Evolutionary conservation across 2,888 invertebrate genomes (phyloP).

Genomic region (Gari tellinella): DNA sequence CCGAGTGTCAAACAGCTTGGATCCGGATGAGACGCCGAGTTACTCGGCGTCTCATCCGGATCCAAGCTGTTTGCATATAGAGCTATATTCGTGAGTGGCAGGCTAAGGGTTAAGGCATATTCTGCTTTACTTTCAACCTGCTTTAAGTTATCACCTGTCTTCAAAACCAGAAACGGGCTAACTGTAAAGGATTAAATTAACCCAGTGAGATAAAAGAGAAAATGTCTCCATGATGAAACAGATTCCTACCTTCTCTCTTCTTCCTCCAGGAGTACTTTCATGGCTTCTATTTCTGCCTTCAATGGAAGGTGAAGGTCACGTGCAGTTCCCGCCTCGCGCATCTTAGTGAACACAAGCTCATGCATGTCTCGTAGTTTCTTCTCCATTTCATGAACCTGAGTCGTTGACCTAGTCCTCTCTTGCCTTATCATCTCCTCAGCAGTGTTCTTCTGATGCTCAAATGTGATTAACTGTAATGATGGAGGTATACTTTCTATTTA

Average conservation of each 20-base stretch:
- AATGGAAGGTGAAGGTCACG: conserved; percentile 78
- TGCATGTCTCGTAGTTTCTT: conserved; percentile 79
- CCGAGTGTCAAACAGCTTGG: no score
- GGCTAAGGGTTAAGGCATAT: no score
- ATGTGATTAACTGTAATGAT: conserved; percentile 66
- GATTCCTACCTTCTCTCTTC: conserved; percentile 79
- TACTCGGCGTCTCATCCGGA: no score
- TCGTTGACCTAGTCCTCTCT: conserved; percentile 67
- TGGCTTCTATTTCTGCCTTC: conserved; percentile 81
- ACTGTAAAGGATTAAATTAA: no score
- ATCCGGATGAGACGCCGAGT: no score
- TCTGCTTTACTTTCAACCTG: no score
- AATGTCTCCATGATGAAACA: not conserved
- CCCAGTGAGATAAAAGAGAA: no score
- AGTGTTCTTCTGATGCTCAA: conserved; percentile 73
- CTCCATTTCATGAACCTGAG: conserved; percentile 75
- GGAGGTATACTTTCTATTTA: no score
- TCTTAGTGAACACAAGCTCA: conserved; percentile 79
- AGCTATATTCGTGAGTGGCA: no score
- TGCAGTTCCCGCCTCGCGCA: conserved; percentile 76
- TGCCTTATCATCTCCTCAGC: conserved; percentile 70
- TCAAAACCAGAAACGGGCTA: no score
- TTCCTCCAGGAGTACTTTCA: conserved; percentile 79
- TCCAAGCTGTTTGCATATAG: no score
- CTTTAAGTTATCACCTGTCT: no score